Base-by-base conservation (phyloP, 2,888 invertebrate genomes). In the Andrena dorsata region DNA sequence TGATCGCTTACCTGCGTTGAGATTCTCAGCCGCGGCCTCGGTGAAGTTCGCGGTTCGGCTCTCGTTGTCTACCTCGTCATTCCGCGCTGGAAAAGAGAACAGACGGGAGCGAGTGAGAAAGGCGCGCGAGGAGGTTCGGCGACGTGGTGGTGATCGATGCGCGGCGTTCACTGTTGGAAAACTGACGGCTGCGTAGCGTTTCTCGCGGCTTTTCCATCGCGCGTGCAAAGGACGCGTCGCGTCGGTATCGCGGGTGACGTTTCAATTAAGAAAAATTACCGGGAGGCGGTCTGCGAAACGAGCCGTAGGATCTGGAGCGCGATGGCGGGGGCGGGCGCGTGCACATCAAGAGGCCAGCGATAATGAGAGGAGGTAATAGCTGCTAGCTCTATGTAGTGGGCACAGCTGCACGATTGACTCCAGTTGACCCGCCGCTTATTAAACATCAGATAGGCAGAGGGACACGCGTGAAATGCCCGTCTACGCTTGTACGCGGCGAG, bases 341-440 rank as follows among this genome's bases (percentile, higher is more conserved):
- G 56, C 72, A 41, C 73, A 77, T 69, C 74, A 61, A 8, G 58
- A 51, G 73, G 35, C 60, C 81, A 74, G 86, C 51, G 85, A 90
- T 86, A 89, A 90, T 85, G 86, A 90, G 85, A 82, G 81, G 89
- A 80, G 89, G 81, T 84, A 89, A 84, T 77, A 75, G 76, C 70
- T 75, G 20, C 30, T 56, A 30, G 77, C 77, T 66, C 56, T 56
- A 1, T 41, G 41, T 41, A 71, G 76, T 88, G 83, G 88, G 84
- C 90, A 90, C 92, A 92, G 91, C 92, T 92, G 91, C 88, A 70
- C 86, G 89, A 82, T 92, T 93, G 90, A 92, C 93, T 89, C 89
- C 90, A 90, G 88, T 93, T 93, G 90, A 93, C 92, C 92, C 88
- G 63, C 79, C 51, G 82, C 76, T 91, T 91, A 91, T 92, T 90